These are phyloP conservation scores for Metridium senile DNA, from an alignment of 92 coral and sea anemone genomes.

Conservation along the genomic window DNA sequence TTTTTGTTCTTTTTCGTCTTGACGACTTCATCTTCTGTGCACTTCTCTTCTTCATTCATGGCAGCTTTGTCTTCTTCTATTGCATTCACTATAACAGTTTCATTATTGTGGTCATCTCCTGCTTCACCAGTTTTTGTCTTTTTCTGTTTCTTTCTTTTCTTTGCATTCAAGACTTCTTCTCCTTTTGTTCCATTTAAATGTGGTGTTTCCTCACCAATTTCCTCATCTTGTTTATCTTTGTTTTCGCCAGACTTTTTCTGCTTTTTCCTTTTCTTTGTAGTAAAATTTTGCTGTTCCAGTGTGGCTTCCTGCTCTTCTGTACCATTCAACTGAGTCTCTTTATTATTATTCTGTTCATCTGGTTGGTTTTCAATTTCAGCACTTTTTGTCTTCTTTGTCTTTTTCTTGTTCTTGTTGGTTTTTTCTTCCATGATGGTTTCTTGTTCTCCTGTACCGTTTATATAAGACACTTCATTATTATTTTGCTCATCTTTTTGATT, in stretches of 20 bases:
- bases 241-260: background rate
- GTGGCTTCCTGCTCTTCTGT: conserved; percentile 12
- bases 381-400: conserved; percentile 4
- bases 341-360: background rate
- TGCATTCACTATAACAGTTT: background rate
- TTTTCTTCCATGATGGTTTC: conserved; percentile 12
- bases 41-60: background rate
- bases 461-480: conserved; percentile 2
- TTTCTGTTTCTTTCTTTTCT: conserved; percentile 13
- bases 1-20: background rate
- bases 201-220: background rate
- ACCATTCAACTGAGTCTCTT: background rate
- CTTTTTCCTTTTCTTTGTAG: conserved; percentile 17
- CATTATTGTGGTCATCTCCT: background rate
- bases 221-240: background rate
- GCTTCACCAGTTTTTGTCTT: background rate
- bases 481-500: background rate
- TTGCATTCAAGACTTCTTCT: conserved; percentile 2
- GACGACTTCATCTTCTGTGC: background rate
- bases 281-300: conserved; percentile 14
- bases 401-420: background rate
- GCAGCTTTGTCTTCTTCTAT: background rate
- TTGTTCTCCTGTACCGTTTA: conserved; percentile 4
- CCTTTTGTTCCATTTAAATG: background rate
- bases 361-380: background rate